Conservation (phyloP, 2,888 invertebrate species). For the Oegoconia quadripuncta region DNA sequence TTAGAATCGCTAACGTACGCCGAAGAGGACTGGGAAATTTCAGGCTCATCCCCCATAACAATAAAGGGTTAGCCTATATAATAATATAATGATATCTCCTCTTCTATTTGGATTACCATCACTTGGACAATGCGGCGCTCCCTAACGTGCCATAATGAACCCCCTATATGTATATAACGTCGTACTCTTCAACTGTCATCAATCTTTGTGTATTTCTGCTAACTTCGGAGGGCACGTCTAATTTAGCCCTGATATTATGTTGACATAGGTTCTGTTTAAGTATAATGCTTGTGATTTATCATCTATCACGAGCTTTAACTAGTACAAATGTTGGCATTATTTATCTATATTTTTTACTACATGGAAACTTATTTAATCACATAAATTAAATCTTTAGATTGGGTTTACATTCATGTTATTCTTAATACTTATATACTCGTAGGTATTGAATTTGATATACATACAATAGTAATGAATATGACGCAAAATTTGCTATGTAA, state of each 20-base stretch:
- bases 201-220: conserved; percentile 37
- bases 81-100: not conserved
- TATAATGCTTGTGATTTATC: conserved; percentile 13
- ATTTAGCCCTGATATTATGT: conserved; percentile 35
- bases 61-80: conserved; percentile 3
- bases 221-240: conserved; percentile 37
- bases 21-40: not conserved
- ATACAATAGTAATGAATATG: too few relatives aligned
- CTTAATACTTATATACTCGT: too few relatives aligned
- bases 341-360: too few relatives aligned
- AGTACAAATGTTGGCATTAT: too few relatives aligned
- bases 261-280: conserved; percentile 30
- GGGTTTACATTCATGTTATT: too few relatives aligned
- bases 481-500: too few relatives aligned
- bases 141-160: conserved; percentile 12
- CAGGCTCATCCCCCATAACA: not conserved
- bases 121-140: conserved; percentile 11
- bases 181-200: conserved; percentile 27
- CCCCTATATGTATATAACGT: conserved; percentile 6
- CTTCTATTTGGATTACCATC: conserved; percentile 4
- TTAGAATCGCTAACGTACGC: not conserved
- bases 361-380: too few relatives aligned
- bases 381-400: too few relatives aligned
- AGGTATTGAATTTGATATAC: too few relatives aligned
- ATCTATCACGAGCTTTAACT: conserved; percentile 2